A percentile compares a stretch with the other conserved stretches of the same genome.
Evolutionary conservation across 2,113 vertebrate genomes (phyloP).

Genomic region (Camarhynchus parvulus): DNA sequence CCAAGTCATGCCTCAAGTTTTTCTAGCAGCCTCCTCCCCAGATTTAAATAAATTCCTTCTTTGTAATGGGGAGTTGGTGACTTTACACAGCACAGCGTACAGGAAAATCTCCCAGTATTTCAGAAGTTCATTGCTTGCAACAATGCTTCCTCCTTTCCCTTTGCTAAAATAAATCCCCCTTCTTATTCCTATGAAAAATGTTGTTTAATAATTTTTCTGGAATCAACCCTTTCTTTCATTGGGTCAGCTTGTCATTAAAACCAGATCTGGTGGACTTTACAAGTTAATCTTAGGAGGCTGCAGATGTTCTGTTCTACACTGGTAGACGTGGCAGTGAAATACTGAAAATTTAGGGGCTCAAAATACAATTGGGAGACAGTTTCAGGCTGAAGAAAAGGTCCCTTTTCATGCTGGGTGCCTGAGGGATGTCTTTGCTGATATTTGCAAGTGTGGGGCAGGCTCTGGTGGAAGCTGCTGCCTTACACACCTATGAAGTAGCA

Average conservation of each 20-base stretch:
- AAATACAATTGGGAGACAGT: not conserved
- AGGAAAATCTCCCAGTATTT: not conserved
- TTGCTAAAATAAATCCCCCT: not conserved
- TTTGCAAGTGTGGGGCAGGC: not conserved
- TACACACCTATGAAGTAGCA: not conserved
- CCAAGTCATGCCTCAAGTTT: not conserved
- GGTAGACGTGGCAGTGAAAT: not conserved
- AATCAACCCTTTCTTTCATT: not conserved
- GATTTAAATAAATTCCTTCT: not conserved
- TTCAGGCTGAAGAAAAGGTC: not conserved
- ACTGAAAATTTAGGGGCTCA: not conserved
- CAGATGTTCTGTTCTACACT: not conserved
- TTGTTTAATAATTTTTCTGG: not conserved
- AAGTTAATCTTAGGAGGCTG: not conserved
- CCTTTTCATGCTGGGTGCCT: not conserved
- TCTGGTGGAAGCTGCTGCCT: not conserved
- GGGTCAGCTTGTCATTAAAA: not conserved
- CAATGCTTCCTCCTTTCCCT: not conserved
- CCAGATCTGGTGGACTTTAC: not conserved
- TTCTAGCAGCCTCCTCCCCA: not conserved
- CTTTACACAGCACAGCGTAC: not conserved
- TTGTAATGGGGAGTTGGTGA: not conserved
- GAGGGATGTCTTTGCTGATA: not conserved
- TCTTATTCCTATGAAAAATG: not conserved
- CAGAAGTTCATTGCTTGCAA: not conserved